Percentiles rank a stretch among this genome's conserved stretches.
Conservation (phyloP, 1,140 invertebrate species). For the Elymnias hypermnestra region DNA sequence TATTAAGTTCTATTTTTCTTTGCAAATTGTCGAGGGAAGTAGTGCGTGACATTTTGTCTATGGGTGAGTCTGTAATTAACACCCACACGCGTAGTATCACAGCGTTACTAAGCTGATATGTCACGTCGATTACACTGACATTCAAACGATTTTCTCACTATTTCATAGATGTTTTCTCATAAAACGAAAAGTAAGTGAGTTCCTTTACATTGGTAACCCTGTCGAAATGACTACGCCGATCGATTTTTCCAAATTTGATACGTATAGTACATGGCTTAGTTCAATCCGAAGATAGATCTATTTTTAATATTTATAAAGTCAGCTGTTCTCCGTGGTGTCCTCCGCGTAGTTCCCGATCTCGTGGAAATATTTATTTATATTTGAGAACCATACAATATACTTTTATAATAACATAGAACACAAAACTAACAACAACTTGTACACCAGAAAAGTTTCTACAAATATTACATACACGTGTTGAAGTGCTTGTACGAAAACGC, state of each 20-base stretch:
- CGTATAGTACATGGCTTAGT: conserved; percentile 1
- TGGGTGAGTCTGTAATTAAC: conserved; percentile 23
- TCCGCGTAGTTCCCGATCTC: too few relatives aligned
- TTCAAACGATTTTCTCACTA: background rate
- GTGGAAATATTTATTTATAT: too few relatives aligned
- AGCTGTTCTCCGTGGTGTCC: too few relatives aligned
- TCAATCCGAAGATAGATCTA: background rate
- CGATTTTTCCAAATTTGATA: conserved; percentile 20
- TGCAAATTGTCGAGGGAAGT: background rate
- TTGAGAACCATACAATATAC: too few relatives aligned
- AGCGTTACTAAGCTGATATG: too few relatives aligned
- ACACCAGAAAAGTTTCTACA: too few relatives aligned
- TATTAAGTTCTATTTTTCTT: background rate
- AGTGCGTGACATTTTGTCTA: conserved; percentile 3
- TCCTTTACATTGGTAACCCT: conserved; percentile 5
- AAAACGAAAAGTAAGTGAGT: conserved; percentile 4
- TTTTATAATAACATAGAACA: too few relatives aligned
- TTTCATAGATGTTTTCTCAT: too few relatives aligned
- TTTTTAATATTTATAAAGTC: background rate
- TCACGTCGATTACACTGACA: background rate
- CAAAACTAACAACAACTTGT: too few relatives aligned
- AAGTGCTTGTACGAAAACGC: too few relatives aligned
- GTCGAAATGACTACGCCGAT: conserved; percentile 7
- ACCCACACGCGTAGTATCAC: too few relatives aligned
- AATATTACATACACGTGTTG: too few relatives aligned